Evolutionary conservation across 2,888 invertebrate species (phyloP).

Genomic region (Eupithecia dodoneata): DNA sequence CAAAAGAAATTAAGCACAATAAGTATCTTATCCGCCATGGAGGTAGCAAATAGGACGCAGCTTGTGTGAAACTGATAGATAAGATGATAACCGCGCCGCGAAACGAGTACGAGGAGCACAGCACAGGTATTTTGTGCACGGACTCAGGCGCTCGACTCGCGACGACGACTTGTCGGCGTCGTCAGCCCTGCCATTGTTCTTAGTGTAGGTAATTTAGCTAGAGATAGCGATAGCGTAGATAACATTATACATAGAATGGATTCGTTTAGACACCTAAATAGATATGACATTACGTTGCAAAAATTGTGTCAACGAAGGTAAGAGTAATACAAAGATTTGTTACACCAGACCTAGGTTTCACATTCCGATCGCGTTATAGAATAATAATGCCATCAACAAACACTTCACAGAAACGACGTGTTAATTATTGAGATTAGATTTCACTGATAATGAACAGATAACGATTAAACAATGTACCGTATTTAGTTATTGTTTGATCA

Average conservation of each 20-base stretch:
- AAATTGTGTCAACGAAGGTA: constrained; percentile 24
- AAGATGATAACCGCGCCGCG: constrained; percentile 63
- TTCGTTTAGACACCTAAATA: constrained; percentile 53
- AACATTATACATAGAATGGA: constrained; percentile 54
- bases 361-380: constrained; percentile 14
- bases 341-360: constrained; percentile 12
- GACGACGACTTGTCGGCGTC: constrained; percentile 32
- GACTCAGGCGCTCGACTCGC: constrained; percentile 64
- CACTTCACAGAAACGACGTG: constrained; percentile 37
- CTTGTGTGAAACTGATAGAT: constrained; percentile 63
- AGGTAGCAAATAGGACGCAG: constrained; percentile 61
- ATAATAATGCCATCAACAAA: constrained; percentile 18
- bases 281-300: constrained; percentile 32
- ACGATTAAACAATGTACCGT: constrained; percentile 40
- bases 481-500: constrained; percentile 52
- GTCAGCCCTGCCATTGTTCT: constrained; percentile 67
- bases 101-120: constrained; percentile 62
- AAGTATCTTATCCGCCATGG: constrained; percentile 52
- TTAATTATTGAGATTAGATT: constrained; percentile 60
- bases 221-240: constrained; percentile 82
- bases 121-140: constrained; percentile 69
- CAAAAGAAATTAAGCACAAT: constrained; percentile 63
- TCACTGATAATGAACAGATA: constrained; percentile 55
- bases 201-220: constrained; percentile 71
- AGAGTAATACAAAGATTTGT: constrained; percentile 16